Evolutionary conservation across 92 coral and sea anemone genomes (phyloP).

Genomic region (Scolanthus callimorphus): DNA sequence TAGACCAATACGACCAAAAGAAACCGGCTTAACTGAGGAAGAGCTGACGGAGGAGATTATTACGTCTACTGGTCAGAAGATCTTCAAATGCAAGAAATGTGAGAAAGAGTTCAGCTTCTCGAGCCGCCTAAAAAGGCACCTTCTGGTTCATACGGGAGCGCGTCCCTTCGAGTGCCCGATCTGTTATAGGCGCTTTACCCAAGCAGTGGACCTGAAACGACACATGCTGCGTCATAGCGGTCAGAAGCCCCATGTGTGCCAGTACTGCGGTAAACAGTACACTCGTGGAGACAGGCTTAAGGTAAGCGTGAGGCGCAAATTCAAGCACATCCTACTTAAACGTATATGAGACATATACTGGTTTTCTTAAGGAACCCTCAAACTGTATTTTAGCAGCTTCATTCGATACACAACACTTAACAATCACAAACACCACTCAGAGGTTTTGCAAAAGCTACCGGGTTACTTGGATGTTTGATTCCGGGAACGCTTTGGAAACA

Average conservation of each 20-base stretch:
- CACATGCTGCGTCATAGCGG: slow-evolving; percentile 97
- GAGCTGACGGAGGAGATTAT: slow-evolving; percentile 84
- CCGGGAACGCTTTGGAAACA: too few relatives aligned
- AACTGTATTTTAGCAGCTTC: too few relatives aligned
- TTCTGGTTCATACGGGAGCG: slow-evolving; percentile 98
- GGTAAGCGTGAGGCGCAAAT: too few relatives aligned
- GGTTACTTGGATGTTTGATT: too few relatives aligned
- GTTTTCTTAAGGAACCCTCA: too few relatives aligned
- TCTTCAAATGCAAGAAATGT: slow-evolving; percentile 96
- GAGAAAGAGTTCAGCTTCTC: slow-evolving; percentile 95
- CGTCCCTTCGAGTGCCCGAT: slow-evolving; percentile 96
- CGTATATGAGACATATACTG: too few relatives aligned
- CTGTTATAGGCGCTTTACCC: slow-evolving; percentile 95
- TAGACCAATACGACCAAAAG: slow-evolving; percentile 79
- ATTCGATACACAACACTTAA: too few relatives aligned
- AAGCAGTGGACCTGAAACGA: slow-evolving; percentile 94
- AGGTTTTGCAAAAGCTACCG: too few relatives aligned
- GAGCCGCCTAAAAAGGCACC: slow-evolving; percentile 96
- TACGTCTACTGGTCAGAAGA: slow-evolving; percentile 82
- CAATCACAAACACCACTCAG: too few relatives aligned
- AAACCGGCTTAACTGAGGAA: slow-evolving; percentile 90
- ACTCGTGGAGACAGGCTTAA: slow-evolving; percentile 93
- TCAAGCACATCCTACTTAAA: too few relatives aligned
- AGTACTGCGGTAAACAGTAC: slow-evolving; percentile 95
- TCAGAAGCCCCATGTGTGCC: slow-evolving; percentile 91